Conservation (phyloP, 64 coral and sea anemone genomes). For the Exaiptasia diaphana region DNA sequence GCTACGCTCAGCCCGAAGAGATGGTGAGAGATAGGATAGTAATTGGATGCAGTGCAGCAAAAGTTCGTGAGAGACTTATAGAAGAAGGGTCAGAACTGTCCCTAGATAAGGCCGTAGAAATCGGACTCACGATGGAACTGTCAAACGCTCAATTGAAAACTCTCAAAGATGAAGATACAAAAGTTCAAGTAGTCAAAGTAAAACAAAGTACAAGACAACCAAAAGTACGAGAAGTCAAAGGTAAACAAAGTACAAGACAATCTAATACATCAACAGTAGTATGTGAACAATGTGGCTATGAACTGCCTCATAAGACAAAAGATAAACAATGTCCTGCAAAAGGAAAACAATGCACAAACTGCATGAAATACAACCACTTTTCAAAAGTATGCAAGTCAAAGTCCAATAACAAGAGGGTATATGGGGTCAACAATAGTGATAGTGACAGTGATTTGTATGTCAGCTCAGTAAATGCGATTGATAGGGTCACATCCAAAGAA, state of each 20-base stretch:
- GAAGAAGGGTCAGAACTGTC: slow-evolving; percentile 20
- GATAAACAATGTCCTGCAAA: not conserved
- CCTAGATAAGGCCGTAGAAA: slow-evolving; percentile 28
- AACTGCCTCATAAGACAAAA: not conserved
- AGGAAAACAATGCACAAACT: not conserved
- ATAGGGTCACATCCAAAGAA: no score
- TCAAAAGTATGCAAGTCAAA: not conserved
- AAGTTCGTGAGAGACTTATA: slow-evolving; percentile 43
- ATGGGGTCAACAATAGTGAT: no score
- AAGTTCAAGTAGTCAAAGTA: not conserved
- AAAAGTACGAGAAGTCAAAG: not conserved
- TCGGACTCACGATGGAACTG: slow-evolving; percentile 8
- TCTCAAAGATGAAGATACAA: not conserved
- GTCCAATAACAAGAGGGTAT: not conserved
- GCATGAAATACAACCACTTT: slow-evolving; percentile 6
- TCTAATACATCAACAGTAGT: not conserved
- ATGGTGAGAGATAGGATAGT: slow-evolving; percentile 42
- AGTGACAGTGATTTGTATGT: no score
- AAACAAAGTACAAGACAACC: not conserved
- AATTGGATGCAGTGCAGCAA: slow-evolving; percentile 30
- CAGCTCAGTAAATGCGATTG: no score
- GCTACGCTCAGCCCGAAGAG: slow-evolving; percentile 23
- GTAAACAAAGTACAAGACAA: not conserved
- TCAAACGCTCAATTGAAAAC: slow-evolving; percentile 22
- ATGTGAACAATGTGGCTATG: not conserved